phyloP scores from a whole-genome alignment of 2,888 invertebrate genomes.

The Bembecia ichneumoniformis region DNA sequence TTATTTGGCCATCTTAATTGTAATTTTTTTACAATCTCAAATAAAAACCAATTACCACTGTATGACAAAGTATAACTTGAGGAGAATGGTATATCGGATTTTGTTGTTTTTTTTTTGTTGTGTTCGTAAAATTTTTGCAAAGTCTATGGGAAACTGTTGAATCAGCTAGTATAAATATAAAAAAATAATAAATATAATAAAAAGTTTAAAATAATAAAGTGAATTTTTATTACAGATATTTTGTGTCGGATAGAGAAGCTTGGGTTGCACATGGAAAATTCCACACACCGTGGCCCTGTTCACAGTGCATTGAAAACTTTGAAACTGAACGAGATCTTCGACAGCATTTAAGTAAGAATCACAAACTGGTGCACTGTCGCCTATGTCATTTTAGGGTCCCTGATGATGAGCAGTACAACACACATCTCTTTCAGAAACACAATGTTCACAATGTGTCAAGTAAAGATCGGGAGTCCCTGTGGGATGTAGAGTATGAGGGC shows the following conservation, averaged over 20 bases:
- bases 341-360: conserved; percentile 38
- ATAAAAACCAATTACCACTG: no score
- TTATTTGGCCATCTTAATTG: no score
- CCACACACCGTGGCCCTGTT: conserved; percentile 61
- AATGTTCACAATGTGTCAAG: conserved; percentile 38
- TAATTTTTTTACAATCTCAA: no score
- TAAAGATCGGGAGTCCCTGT: conserved; percentile 39
- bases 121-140: no score
- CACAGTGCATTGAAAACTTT: conserved; percentile 53
- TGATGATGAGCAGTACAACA: conserved; percentile 46
- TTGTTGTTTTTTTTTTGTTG: no score
- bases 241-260: conserved; percentile 48
- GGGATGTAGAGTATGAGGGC: conserved; percentile 46
- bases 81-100: no score
- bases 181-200: no score
- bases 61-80: no score
- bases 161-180: no score
- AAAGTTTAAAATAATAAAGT: no score
- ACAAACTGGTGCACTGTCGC: conserved; percentile 56
- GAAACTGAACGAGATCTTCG: conserved; percentile 37
- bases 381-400: conserved; percentile 54
- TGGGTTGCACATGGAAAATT: conserved; percentile 50
- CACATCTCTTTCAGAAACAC: conserved; percentile 56
- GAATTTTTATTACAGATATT: conserved; percentile 39
- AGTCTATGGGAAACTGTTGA: no score